Percentiles rank a stretch among this genome's conserved stretches.
Evolutionary conservation across 2,113 vertebrate species (phyloP).

Genomic region (Campylomormyrus tamandua): DNA sequence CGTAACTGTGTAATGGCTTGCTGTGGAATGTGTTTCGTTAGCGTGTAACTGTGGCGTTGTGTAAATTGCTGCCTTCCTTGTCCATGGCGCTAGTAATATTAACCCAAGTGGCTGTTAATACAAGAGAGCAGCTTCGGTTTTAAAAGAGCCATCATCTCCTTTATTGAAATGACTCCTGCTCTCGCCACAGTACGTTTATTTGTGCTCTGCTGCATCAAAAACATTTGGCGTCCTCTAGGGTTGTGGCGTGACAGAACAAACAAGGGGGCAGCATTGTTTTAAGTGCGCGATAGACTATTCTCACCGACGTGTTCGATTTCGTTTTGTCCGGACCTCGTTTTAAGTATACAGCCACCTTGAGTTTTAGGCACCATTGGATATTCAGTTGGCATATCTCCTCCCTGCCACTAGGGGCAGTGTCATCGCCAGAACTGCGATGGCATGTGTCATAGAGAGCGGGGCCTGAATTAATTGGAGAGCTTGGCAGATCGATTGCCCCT

Average conservation of each 20-base stretch:
- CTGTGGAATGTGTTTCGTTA: background rate
- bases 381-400: slow-evolving; percentile 35
- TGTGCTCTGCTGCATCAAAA: background rate
- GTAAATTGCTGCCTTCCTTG: background rate
- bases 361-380: slow-evolving; percentile 44
- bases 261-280: background rate
- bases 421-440: slow-evolving; percentile 33
- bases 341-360: background rate
- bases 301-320: background rate
- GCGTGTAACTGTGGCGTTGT: background rate
- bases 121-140: background rate
- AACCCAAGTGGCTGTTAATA: background rate
- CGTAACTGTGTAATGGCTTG: background rate
- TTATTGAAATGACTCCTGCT: background rate
- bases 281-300: background rate
- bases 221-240: background rate
- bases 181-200: background rate
- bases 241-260: background rate
- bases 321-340: background rate
- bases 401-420: slow-evolving; percentile 24
- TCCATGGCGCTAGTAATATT: background rate
- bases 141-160: background rate
- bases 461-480: slow-evolving; percentile 29
- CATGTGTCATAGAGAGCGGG: slow-evolving; percentile 24
- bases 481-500: slow-evolving; percentile 6